phyloP scores from a whole-genome alignment of 2,888 invertebrate genomes.

The Oscheius sp. region DNA sequence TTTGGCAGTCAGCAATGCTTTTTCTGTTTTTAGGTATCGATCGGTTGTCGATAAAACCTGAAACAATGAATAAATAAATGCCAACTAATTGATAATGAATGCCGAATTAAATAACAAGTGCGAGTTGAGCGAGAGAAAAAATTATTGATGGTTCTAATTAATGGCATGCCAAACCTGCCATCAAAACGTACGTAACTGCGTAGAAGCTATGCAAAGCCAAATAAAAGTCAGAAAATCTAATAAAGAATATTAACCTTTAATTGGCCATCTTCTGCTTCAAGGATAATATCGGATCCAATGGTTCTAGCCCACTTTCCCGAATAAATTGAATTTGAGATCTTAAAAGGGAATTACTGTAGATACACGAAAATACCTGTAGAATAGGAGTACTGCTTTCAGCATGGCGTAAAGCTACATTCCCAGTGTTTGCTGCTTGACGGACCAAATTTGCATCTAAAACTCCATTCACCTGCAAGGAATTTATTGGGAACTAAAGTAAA shows the following conservation, averaged over 20 bases:
- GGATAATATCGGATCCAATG: constrained; percentile 57
- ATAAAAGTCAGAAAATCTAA: not conserved
- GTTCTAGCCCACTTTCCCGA: constrained; percentile 56
- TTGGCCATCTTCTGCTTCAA: constrained; percentile 41
- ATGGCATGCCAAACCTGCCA: not conserved
- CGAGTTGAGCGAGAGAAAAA: too few species aligned
- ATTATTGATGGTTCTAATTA: not conserved
- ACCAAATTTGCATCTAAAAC: constrained; percentile 59
- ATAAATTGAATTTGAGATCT: constrained; percentile 58
- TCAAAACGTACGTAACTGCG: not conserved
- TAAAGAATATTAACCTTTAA: constrained; percentile 14
- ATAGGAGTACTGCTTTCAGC: constrained; percentile 48
- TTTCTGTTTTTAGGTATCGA: constrained; percentile 50
- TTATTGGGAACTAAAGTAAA: not conserved
- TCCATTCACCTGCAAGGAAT: constrained; percentile 49
- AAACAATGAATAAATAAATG: too few species aligned
- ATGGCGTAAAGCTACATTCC: constrained; percentile 42
- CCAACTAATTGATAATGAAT: too few species aligned
- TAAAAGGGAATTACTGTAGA: too few species aligned
- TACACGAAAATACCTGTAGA: constrained; percentile 52
- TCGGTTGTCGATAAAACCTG: constrained; percentile 48
- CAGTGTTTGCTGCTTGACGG: constrained; percentile 41
- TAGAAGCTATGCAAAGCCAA: too few species aligned
- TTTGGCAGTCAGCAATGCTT: constrained; percentile 45
- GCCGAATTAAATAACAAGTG: too few species aligned